Base-by-base conservation (phyloP, 2,797 vertebrate species). In the Dallia pectoralis region DNA sequence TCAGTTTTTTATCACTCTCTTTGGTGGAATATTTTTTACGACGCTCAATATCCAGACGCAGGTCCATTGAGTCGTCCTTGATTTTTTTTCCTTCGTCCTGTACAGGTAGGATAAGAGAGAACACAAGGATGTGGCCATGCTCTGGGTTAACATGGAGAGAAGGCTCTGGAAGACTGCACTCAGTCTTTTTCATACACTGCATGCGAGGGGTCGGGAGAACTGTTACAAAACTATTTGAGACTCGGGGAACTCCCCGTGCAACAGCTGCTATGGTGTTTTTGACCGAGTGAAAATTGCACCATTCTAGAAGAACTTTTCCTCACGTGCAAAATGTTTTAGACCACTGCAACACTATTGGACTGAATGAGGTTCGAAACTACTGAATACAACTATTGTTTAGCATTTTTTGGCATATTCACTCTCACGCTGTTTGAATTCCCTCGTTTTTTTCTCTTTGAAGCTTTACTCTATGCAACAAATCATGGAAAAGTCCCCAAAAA, bases 31-130 rank as follows among this genome's bases (percentile, higher is more conserved):
- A 95, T 93, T 97, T 97, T 95, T 98, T 99, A 87, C 96, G 95
- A n/a, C 95, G 95, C 80, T 99, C 96, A 89, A 98, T 98, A 91
- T 98, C 97, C 92, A 97, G 94, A 80, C 95, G 96, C 74, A 99
- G 96, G 88, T 99, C 97, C 91, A 95, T 91, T 65, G 95, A 87
- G 80, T 97, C 96, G 15, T 93, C 93, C 86, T 96, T 98, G 61
- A 89, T 87, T 90, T 96, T 96, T 86, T 91, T 92, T 59, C 93
- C 93, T 69, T 93, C 94, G 12, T 92, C 93, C 98, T 99, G 93
- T 84, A 69, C 72, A 86, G 82, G 85, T 77, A 25, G 86, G 83
- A 92, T 18, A 4, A 70, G 33, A 89, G 80, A 90, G 78, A 90
- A 84, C 71, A 93, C 78, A 91, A 80, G 32, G 77, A 87, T 84